A percentile compares a stretch with the other conserved stretches of the same genome.
Conservation (phyloP, 1,140 invertebrate genomes). For the Gonioctena quinquepunctata region DNA sequence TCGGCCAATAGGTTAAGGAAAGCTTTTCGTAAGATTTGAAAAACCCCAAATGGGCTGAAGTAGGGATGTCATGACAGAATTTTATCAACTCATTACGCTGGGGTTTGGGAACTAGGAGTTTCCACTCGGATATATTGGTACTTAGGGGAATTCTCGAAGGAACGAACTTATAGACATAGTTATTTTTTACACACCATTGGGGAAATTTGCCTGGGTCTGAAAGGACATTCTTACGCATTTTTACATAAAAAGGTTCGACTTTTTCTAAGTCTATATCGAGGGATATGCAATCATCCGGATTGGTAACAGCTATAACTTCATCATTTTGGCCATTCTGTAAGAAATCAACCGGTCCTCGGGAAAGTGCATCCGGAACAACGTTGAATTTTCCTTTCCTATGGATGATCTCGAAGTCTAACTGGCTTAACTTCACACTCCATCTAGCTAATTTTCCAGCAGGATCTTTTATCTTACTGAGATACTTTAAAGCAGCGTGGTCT, state of each 20-base stretch:
- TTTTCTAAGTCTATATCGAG: background rate
- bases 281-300: background rate
- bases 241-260: background rate
- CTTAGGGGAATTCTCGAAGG: background rate
- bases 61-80: constrained; percentile 4
- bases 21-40: constrained; percentile 12
- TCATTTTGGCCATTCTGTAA: background rate
- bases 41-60: constrained; percentile 11
- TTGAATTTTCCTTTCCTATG: constrained; percentile 20
- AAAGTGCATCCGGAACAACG: constrained; percentile 22
- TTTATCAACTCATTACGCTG: constrained; percentile 12
- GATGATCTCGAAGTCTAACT: constrained; percentile 9
- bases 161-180: constrained; percentile 5
- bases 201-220: constrained; percentile 8
- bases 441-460: constrained; percentile 31
- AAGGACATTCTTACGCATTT: background rate
- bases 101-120: constrained; percentile 15
- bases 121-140: constrained; percentile 18
- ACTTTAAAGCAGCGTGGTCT: constrained; percentile 15
- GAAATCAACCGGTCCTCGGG: constrained; percentile 16
- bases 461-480: constrained; percentile 16
- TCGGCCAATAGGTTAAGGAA: constrained; percentile 12
- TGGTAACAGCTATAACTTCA: background rate
- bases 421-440: constrained; percentile 19
- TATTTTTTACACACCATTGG: constrained; percentile 1